These are phyloP conservation scores for Schizaphis graminum DNA, from an alignment of 2,888 invertebrate species.

Conservation along the genomic window DNA sequence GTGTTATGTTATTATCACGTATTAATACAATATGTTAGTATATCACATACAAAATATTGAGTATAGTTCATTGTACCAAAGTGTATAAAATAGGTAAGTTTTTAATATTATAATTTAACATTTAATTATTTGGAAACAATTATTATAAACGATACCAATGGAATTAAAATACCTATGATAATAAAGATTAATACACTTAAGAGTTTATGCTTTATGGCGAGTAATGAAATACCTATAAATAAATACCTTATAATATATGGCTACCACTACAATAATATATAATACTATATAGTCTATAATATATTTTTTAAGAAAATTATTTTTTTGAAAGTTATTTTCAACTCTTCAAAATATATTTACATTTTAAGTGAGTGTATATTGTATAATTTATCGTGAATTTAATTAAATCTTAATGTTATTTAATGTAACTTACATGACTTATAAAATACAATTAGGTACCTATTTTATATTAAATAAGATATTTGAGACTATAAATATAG, in stretches of 20 bases:
- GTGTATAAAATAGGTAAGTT: not conserved
- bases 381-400: not conserved
- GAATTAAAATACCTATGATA: not conserved
- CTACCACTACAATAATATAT: no score
- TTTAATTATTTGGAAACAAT: not conserved
- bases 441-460: no score
- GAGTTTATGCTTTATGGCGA: not conserved
- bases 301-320: not conserved
- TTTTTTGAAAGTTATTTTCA: not conserved
- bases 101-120: not conserved
- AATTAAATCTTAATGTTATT: not conserved
- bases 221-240: no score
- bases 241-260: no score
- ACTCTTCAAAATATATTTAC: not conserved
- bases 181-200: not conserved
- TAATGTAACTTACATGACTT: no score
- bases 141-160: not conserved
- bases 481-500: not conserved
- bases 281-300: no score
- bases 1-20: not conserved
- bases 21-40: not conserved
- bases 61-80: not conserved
- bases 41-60: not conserved
- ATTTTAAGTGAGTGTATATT: not conserved
- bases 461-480: not conserved